Evolutionary conservation across 2,113 vertebrate species (phyloP).

Genomic region (Alosa alosa): DNA sequence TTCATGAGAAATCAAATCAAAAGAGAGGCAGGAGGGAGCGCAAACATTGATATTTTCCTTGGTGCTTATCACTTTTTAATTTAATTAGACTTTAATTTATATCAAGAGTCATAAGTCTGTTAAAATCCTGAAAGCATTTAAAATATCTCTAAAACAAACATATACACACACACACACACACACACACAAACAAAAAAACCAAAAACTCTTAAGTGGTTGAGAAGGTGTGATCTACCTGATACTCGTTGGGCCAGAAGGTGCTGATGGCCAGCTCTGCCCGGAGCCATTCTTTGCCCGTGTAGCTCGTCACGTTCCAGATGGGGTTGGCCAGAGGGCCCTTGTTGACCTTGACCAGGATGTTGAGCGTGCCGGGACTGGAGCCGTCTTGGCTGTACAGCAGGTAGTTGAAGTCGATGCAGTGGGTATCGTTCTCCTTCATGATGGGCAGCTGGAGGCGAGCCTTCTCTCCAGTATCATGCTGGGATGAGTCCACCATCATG

Average conservation of each 20-base stretch:
- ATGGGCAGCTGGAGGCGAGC: slow-evolving; percentile 90
- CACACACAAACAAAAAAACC: neutral
- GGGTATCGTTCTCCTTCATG: slow-evolving; percentile 98
- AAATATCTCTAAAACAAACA: neutral
- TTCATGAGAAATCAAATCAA: neutral
- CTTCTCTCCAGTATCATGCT: slow-evolving; percentile 88
- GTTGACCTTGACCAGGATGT: slow-evolving; percentile 93
- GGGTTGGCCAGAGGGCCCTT: slow-evolving; percentile 93
- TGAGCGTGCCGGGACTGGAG: slow-evolving; percentile 86
- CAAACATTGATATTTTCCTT: neutral
- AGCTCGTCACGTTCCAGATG: slow-evolving; percentile 95
- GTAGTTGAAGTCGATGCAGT: slow-evolving; percentile 98
- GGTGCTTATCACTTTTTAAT: neutral
- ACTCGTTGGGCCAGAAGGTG: slow-evolving; percentile 99
- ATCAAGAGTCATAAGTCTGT: neutral
- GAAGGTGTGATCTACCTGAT: slow-evolving; percentile 80
- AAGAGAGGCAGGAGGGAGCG: neutral
- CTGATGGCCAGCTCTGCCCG: slow-evolving; percentile 93
- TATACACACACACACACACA: neutral
- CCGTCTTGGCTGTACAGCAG: slow-evolving; percentile 84
- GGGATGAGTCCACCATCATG: slow-evolving; percentile 92
- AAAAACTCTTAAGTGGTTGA: neutral
- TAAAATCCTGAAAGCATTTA: neutral
- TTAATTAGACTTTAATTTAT: neutral
- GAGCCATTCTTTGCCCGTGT: slow-evolving; percentile 86